These are phyloP conservation scores for Syngnathus acus DNA, from an alignment of 2,797 vertebrate genomes.

Conservation along the genomic window DNA sequence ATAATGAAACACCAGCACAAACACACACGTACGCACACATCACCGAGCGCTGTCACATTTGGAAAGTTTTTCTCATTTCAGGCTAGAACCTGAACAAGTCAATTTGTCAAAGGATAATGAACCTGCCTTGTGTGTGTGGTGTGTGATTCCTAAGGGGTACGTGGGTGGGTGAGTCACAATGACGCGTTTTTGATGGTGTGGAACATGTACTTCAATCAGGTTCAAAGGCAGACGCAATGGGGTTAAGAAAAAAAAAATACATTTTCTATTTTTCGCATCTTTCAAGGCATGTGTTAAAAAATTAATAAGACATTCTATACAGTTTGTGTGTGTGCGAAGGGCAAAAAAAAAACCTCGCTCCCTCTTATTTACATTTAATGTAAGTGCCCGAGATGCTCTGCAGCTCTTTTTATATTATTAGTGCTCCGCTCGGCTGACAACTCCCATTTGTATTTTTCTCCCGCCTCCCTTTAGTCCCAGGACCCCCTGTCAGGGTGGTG, in stretches of 20 bases:
- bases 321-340: constrained; percentile 4
- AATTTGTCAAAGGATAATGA: constrained; percentile 55
- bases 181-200: constrained; percentile 44
- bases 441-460: constrained; percentile 23
- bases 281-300: constrained; percentile 34
- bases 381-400: constrained; percentile 5
- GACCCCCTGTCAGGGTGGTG: constrained; percentile 82
- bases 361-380: neutral
- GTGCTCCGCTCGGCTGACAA: constrained; percentile 25
- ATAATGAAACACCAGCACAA: constrained; percentile 20
- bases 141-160: neutral
- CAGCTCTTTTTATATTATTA: constrained; percentile 20
- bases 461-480: constrained; percentile 72
- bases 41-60: constrained; percentile 55
- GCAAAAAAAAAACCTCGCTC: neutral
- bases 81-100: constrained; percentile 56
- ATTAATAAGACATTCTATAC: constrained; percentile 22
- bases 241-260: constrained; percentile 46
- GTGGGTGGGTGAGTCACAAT: neutral
- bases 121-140: constrained; percentile 10
- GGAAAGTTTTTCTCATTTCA: constrained; percentile 65
- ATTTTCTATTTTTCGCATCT: constrained; percentile 34
- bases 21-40: constrained; percentile 15
- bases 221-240: constrained; percentile 19
- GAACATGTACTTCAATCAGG: constrained; percentile 52